These are phyloP conservation scores for Allophyes oxyacanthae DNA, from an alignment of 2,888 invertebrate species.

Conservation along the genomic window DNA sequence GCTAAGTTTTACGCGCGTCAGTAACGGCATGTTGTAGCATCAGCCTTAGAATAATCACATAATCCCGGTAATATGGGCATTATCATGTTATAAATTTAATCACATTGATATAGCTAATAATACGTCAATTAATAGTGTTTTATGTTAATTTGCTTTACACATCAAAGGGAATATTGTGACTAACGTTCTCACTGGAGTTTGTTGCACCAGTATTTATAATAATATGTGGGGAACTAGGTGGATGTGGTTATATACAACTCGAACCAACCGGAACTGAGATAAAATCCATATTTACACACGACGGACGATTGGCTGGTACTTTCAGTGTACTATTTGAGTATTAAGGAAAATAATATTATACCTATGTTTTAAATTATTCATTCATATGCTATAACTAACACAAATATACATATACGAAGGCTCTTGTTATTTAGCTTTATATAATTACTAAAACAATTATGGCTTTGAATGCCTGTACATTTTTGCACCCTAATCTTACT, in stretches of 20 bases:
- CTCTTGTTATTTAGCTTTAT: too few species aligned
- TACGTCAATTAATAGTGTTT: background rate
- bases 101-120: background rate
- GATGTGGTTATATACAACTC: constrained; percentile 5
- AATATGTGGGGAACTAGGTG: constrained; percentile 3
- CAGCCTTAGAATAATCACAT: constrained; percentile 1
- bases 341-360: too few species aligned
- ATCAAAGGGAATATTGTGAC: background rate
- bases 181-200: background rate
- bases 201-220: background rate
- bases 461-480: too few species aligned
- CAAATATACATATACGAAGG: too few species aligned
- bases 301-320: constrained; percentile 6
- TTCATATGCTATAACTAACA: too few species aligned
- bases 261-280: constrained; percentile 7
- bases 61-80: background rate
- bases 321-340: background rate
- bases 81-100: constrained; percentile 1
- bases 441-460: too few species aligned
- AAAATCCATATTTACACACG: constrained; percentile 7
- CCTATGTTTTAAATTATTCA: too few species aligned
- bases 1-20: too few species aligned
- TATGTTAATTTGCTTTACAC: background rate
- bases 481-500: too few species aligned
- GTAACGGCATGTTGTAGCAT: background rate